Evolutionary conservation across 1,140 invertebrate species (phyloP), one percentile per base, ranked within the genome.

Genomic region (Drosophila bocki): DNA sequence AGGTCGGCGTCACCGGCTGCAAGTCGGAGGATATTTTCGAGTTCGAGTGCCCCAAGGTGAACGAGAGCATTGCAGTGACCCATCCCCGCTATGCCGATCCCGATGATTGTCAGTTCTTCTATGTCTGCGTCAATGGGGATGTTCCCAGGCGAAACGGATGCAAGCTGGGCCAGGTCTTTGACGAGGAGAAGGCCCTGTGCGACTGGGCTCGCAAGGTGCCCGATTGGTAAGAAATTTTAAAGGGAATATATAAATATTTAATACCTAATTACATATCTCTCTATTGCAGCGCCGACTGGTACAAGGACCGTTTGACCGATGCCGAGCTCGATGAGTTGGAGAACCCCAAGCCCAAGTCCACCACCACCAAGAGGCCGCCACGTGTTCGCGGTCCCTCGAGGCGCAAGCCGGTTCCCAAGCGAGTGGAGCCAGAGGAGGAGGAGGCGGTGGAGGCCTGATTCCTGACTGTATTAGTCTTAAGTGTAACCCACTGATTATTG

Each of bases 101-200:
- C n/a, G 96, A 97, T 44, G 97, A 98, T 90, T 98, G 97, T 79
- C 97, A 98, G 91, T 98, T 95, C 93, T 98, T 98, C 93, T 98
- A 97, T 92, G 97, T 98, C 2, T 98, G 97, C 92, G 96, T 98
- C 53, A 97, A 98, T 82, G 97, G 97, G 1, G 95, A 97, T 82
- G 94, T 95, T 19, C 97, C 97, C 0, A 94, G 97, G 50, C 94
- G 97, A 26, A 97, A 95, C 68, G 97, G 97, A 1, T 98, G 98
- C 93, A 97, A 97, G 91, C 94, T 96, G 33, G 97, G 97, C n/a
- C 97, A 97, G 91, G 98, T 97, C 9, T 98, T 98, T 93, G 97
- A 98, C 84, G 97, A 98, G 44, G 94, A 94, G 5, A 95, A 94
- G 47, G 96, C 97, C 75, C 95, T 94, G 68, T 98, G 98, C 85